Conservation (phyloP, 2,797 vertebrate species). For the Heterohyrax brucei region DNA sequence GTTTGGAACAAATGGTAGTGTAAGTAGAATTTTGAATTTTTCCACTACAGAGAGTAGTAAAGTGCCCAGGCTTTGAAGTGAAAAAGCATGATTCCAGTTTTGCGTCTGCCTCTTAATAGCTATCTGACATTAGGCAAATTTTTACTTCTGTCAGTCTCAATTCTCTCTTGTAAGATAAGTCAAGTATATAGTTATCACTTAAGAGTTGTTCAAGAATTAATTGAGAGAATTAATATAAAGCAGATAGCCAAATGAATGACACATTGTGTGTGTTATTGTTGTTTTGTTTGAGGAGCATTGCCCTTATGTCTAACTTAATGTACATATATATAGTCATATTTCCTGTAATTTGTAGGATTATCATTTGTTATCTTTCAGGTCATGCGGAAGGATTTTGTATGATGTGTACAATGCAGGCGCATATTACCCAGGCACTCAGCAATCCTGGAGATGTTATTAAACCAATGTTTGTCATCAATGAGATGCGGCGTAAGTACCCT, state of each 20-base stretch:
- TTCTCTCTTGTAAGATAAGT: background rate
- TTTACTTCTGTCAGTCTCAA: background rate
- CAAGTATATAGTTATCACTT: background rate
- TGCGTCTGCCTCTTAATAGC: background rate
- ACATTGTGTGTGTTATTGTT: background rate
- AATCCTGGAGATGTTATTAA: constrained; percentile 97
- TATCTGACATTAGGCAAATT: background rate
- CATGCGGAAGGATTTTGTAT: constrained; percentile 97
- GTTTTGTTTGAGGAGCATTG: background rate
- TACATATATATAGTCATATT: background rate
- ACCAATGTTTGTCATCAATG: constrained; percentile 96
- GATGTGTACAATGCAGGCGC: constrained; percentile 99
- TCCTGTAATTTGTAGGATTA: constrained; percentile 45
- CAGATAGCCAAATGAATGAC: background rate
- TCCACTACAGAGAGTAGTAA: background rate
- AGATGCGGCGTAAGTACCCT: constrained; percentile 96
- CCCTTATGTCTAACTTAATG: background rate
- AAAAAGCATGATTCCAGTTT: background rate
- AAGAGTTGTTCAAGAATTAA: background rate
- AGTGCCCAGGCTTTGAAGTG: background rate
- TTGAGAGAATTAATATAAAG: background rate
- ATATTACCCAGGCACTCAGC: constrained; percentile 96
- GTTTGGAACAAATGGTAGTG: background rate
- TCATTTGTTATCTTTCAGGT: constrained; percentile 91
- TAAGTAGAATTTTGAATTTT: background rate